A percentile compares a stretch with the other conserved stretches of the same genome.
These are phyloP conservation scores for Bolinopsis microptera DNA, from an alignment of 37 sponge, comb jelly and placozoan species.

Conservation along the genomic window DNA sequence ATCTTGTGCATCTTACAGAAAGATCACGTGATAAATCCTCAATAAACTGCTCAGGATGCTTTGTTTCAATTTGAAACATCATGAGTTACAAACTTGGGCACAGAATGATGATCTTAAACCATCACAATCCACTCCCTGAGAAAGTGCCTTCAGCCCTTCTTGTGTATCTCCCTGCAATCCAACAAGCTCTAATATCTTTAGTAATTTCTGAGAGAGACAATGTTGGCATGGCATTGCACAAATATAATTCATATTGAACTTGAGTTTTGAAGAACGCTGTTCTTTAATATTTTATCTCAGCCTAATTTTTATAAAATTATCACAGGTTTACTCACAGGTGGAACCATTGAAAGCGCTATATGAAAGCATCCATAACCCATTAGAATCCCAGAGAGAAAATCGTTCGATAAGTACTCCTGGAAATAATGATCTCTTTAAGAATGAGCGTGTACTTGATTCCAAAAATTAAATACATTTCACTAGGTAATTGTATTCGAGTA, in stretches of 20 bases:
- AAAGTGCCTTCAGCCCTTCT: background rate
- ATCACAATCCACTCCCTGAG: background rate
- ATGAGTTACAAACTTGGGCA: background rate
- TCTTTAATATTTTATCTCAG: no score
- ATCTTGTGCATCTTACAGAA: background rate
- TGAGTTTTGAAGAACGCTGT: no score
- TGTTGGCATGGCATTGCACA: no score
- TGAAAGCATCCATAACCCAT: slow-evolving; percentile 31
- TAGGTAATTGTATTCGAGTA: no score
- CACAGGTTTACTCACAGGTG: slow-evolving; percentile 17
- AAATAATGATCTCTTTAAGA: no score
- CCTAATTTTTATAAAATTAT: no score
- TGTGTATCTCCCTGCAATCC: background rate
- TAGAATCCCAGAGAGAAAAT: background rate
- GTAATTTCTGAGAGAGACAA: background rate
- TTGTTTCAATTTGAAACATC: no score
- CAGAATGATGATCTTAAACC: slow-evolving; percentile 12
- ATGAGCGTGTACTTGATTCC: no score
- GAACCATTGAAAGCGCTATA: background rate
- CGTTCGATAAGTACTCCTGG: background rate
- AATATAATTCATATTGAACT: no score
- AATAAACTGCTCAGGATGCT: no score
- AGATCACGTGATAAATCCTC: no score
- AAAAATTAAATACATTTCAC: no score
- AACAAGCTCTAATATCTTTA: slow-evolving; percentile 1